Base-by-base conservation (phyloP, 1,140 invertebrate genomes). In the Sycophaga agraensis region DNA sequence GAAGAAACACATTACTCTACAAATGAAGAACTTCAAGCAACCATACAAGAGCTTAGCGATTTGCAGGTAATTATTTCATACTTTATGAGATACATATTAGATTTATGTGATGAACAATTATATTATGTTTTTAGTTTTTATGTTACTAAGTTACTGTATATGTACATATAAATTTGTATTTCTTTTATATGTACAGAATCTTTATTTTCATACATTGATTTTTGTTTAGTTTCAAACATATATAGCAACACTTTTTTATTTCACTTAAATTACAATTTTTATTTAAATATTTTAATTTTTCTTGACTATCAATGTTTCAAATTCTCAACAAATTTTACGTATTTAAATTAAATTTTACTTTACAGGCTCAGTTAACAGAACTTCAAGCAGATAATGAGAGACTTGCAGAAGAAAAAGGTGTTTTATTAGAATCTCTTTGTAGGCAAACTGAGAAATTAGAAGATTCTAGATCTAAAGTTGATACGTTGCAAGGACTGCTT, bases 11-110 rank as follows among this genome's bases (percentile, higher is more conserved):
- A 82, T 73, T 86, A 82, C 67, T 89, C 89, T 49, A 97, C 94
- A n/a, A 95, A 92, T 74, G 94, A 97, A 80, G 95, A 97, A 78
- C 82, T 97, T 1, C 94, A 97, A 81, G 95, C 94, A 0, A 97
- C 94, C 0, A 82, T 97, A 40, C 94, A 96, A 68, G 94, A 97
- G 79, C 80, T 97, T 54, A 90, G 91, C 34, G 94, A 97, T 77
- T 81, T 97, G 31, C 93, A 91, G 77, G 77, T 79, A 49, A 65
- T 46, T 45, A 35, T 37, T 37, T n/a, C 6, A 28, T 9, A 22
- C 7, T 17, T 34, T 49, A 31, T 6, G 9, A 28, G 26, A 31
- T 2, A 31, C 14, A 16, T n/a, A 48, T 31, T 42, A 3, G 19
- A 19, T 19, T 19, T 42, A 19, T 21, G 4, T 21, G 6, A 8